A percentile compares a stretch with the other conserved stretches of the same genome.
Conservation (phyloP, 1,140 invertebrate genomes). For the Philaenus spumarius region DNA sequence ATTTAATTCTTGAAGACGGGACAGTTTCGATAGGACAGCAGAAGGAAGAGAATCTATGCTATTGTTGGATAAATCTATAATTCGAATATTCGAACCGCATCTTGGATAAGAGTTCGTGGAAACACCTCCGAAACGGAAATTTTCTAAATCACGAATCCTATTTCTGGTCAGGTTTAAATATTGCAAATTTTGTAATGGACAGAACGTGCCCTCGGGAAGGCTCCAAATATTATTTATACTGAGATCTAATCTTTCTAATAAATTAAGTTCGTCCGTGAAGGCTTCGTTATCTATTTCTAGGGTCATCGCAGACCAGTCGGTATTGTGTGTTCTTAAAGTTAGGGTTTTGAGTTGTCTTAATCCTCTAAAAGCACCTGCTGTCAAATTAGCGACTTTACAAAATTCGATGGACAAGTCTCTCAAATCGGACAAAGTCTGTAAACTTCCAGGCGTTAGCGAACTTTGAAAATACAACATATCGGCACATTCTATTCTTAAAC, state of each 20-base stretch:
- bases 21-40: slow-evolving; percentile 63
- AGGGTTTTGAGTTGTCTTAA: slow-evolving; percentile 73
- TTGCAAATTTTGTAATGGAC: slow-evolving; percentile 66
- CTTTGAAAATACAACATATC: slow-evolving; percentile 80
- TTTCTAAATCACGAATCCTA: slow-evolving; percentile 65
- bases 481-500: slow-evolving; percentile 73
- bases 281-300: slow-evolving; percentile 67
- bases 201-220: slow-evolving; percentile 75
- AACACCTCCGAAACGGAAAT: slow-evolving; percentile 58
- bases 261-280: slow-evolving; percentile 63
- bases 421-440: slow-evolving; percentile 72
- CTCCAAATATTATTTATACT: slow-evolving; percentile 82
- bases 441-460: slow-evolving; percentile 75
- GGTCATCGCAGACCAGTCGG: slow-evolving; percentile 79
- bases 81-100: slow-evolving; percentile 63
- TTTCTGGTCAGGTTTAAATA: slow-evolving; percentile 76
- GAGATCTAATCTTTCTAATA: slow-evolving; percentile 72
- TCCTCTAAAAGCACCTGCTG: slow-evolving; percentile 74
- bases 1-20: slow-evolving; percentile 54
- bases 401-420: slow-evolving; percentile 79
- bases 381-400: slow-evolving; percentile 83
- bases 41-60: slow-evolving; percentile 70
- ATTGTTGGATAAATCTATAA: slow-evolving; percentile 76
- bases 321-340: slow-evolving; percentile 80
- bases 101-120: slow-evolving; percentile 48